Evolutionary conservation across 1,140 invertebrate genomes (phyloP).

Genomic region (Tribolium madens): DNA sequence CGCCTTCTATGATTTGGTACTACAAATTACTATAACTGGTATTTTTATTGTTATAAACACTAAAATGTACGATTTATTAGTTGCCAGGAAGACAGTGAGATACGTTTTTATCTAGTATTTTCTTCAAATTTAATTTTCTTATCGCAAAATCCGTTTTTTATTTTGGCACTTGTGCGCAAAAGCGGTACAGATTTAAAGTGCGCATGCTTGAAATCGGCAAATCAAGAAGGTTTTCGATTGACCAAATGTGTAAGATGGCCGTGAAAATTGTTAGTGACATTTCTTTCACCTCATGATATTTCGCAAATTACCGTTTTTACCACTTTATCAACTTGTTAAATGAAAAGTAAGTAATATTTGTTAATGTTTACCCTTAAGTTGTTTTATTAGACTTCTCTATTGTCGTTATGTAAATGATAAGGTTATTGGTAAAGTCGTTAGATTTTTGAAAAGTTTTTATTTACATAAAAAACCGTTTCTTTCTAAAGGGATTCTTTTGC

Average conservation of each 20-base stretch:
- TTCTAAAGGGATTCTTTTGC: not conserved
- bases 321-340: not conserved
- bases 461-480: not conserved
- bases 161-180: not conserved
- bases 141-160: not conserved
- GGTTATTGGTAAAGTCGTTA: not conserved
- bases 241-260: conserved; percentile 40
- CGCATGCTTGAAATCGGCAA: conserved; percentile 16
- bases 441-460: not conserved
- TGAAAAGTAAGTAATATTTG: not conserved
- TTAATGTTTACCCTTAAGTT: not conserved
- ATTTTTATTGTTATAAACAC: not conserved
- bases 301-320: not conserved
- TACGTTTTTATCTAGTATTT: not conserved
- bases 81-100: not conserved
- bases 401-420: not conserved
- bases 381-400: not conserved
- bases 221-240: conserved; percentile 12
- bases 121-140: not conserved
- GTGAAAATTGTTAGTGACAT: conserved; percentile 34
- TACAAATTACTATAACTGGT: not conserved
- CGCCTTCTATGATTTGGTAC: not conserved
- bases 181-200: not conserved
- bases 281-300: conserved; percentile 15
- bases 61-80: not conserved